phyloP scores from a whole-genome alignment of 92 coral and sea anemone genomes.

The Porites cylindrica region DNA sequence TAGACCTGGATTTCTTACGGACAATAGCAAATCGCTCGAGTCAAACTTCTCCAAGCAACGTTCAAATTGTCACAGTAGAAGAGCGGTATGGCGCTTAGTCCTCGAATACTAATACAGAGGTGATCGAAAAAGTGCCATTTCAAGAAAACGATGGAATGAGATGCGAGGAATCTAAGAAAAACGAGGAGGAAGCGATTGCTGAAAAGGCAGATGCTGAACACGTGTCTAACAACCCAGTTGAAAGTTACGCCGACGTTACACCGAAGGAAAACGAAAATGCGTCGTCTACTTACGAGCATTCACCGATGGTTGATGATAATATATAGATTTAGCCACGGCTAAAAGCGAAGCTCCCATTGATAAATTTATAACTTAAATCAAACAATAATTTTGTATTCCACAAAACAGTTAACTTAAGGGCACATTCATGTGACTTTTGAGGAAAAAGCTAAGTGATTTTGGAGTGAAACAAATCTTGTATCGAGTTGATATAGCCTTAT shows the following conservation, averaged over 20 bases:
- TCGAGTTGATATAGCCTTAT: no score
- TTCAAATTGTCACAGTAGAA: not conserved
- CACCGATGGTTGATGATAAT: not conserved
- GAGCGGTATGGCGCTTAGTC: not conserved
- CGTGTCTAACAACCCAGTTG: not conserved
- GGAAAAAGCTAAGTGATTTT: no score
- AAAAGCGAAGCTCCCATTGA: no score
- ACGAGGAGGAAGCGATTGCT: not conserved
- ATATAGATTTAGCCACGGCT: no score
- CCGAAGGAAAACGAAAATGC: not conserved
- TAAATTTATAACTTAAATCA: no score
- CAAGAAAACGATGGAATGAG: not conserved
- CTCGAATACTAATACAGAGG: not conserved
- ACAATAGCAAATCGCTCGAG: not conserved
- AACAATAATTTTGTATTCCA: no score
- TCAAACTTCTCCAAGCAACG: constrained; percentile 33
- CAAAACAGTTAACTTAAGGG: no score
- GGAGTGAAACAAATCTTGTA: no score
- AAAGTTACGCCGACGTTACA: not conserved
- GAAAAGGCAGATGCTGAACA: constrained; percentile 1
- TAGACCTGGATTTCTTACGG: constrained; percentile 18
- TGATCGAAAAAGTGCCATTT: not conserved
- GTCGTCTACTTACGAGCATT: not conserved
- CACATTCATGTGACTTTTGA: no score
- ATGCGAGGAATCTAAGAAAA: not conserved